These are phyloP conservation scores for Incurvaria masculella DNA, from an alignment of 2,888 invertebrate genomes.

Conservation along the genomic window DNA sequence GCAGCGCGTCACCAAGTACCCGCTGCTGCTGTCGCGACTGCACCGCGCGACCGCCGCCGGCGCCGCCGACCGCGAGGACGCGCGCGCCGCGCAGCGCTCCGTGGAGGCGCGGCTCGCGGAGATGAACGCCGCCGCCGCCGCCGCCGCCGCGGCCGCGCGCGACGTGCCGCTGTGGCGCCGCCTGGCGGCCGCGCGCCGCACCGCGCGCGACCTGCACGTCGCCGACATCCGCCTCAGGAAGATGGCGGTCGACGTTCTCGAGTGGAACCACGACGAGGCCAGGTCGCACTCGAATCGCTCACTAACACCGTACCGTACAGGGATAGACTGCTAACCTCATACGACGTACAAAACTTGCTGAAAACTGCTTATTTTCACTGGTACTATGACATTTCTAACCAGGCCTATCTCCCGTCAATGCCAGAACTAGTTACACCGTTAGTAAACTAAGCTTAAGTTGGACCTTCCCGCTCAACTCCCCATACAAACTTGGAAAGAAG, in stretches of 20 bases:
- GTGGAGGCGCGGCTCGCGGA: constrained; percentile 92
- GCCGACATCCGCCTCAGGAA: constrained; percentile 87
- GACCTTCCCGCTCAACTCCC: too few species aligned
- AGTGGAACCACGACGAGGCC: constrained; percentile 93
- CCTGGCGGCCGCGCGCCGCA: constrained; percentile 73
- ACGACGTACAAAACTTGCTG: too few species aligned
- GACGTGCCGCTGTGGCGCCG: constrained; percentile 86
- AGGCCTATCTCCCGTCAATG: too few species aligned
- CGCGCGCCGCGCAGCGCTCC: constrained; percentile 86
- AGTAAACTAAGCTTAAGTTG: too few species aligned
- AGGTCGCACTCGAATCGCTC: constrained; percentile 34
- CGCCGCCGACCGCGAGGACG: constrained; percentile 77
- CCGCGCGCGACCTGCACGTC: constrained; percentile 81
- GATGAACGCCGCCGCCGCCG: constrained; percentile 91
- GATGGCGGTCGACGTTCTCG: constrained; percentile 90
- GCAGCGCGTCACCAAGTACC: constrained; percentile 96
- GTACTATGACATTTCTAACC: too few species aligned
- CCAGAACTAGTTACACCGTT: too few species aligned
- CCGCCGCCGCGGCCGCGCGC: constrained; percentile 85
- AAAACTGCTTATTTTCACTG: too few species aligned
- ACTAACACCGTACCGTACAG: too few species aligned
- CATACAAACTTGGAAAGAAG: too few species aligned
- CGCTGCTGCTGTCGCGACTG: constrained; percentile 83
- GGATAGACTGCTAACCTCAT: too few species aligned
- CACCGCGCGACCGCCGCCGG: constrained; percentile 87